Conservation (phyloP, 2,113 vertebrate species). For the Actinemys pallida region DNA sequence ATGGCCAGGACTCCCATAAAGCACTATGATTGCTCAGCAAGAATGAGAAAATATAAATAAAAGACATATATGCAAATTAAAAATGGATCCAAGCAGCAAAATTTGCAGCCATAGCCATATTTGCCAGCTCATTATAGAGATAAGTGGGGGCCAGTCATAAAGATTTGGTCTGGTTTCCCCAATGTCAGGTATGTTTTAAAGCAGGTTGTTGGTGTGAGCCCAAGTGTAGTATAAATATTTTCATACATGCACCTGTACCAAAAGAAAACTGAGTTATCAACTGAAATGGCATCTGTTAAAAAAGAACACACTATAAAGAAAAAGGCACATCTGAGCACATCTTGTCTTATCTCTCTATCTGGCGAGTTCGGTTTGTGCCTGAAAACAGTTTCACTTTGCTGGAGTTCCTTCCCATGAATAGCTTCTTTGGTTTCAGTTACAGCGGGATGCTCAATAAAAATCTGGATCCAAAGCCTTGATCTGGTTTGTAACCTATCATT, state of each 20-base stretch:
- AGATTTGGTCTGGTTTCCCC: conserved; percentile 6
- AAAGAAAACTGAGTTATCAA: neutral
- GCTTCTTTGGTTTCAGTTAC: conserved; percentile 56
- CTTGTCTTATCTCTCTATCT: conserved; percentile 14
- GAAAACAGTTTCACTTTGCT: conserved; percentile 46
- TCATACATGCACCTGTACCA: neutral
- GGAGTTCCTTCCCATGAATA: conserved; percentile 52
- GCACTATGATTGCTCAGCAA: no score
- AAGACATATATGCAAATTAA: conserved; percentile 26
- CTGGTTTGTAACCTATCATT: conserved; percentile 14
- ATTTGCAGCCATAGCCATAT: neutral
- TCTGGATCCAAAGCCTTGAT: conserved; percentile 21
- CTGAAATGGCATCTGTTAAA: conserved; percentile 8
- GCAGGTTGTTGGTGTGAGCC: neutral
- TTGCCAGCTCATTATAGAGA: conserved; percentile 10
- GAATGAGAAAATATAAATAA: conserved; percentile 52
- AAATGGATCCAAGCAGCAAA: conserved; percentile 14
- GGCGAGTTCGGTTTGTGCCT: conserved; percentile 38
- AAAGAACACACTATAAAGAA: neutral
- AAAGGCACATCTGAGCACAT: neutral
- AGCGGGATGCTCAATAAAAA: conserved; percentile 37
- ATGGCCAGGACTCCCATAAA: no score
- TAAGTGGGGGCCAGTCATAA: neutral
- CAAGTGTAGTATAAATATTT: neutral
- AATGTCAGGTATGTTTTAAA: conserved; percentile 18